Evolutionary conservation across 2,888 invertebrate genomes (phyloP).

Genomic region (Drosophila merina): DNA sequence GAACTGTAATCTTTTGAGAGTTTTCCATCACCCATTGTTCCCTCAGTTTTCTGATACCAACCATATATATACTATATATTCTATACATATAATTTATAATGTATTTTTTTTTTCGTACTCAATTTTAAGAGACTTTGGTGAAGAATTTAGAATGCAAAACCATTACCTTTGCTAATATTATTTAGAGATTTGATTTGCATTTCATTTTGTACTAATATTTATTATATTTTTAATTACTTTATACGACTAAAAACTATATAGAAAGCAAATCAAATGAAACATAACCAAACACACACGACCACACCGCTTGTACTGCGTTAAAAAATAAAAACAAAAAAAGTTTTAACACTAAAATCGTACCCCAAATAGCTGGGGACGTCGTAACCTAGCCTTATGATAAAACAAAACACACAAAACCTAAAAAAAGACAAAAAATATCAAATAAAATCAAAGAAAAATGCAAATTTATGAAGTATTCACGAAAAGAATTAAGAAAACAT

Average conservation of each 20-base stretch:
- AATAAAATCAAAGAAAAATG: background rate
- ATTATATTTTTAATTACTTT: slow-evolving; percentile 64
- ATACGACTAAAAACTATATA: slow-evolving; percentile 35
- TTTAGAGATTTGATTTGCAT: slow-evolving; percentile 53
- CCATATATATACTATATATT: background rate
- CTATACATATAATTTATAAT: slow-evolving; percentile 13
- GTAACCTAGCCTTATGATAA: slow-evolving; percentile 21
- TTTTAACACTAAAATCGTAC: slow-evolving; percentile 9
- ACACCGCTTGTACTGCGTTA: slow-evolving; percentile 20
- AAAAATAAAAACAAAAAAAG: background rate
- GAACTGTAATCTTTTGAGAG: slow-evolving; percentile 20
- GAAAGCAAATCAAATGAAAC: slow-evolving; percentile 53
- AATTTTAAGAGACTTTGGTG: slow-evolving; percentile 32
- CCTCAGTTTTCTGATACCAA: slow-evolving; percentile 1
- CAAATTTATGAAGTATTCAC: slow-evolving; percentile 1
- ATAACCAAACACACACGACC: slow-evolving; percentile 33
- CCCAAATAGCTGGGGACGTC: slow-evolving; percentile 18
- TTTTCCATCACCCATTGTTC: slow-evolving; percentile 2
- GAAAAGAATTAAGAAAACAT: slow-evolving; percentile 11
- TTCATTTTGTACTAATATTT: slow-evolving; percentile 74
- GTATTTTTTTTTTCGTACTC: slow-evolving; percentile 30
- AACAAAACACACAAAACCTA: slow-evolving; percentile 10
- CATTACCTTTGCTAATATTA: slow-evolving; percentile 44
- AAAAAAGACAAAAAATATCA: background rate
- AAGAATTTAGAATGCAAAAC: slow-evolving; percentile 49